These are phyloP conservation scores for Leptocoma aspasia DNA, from an alignment of 2,113 vertebrate genomes.

Conservation along the genomic window DNA sequence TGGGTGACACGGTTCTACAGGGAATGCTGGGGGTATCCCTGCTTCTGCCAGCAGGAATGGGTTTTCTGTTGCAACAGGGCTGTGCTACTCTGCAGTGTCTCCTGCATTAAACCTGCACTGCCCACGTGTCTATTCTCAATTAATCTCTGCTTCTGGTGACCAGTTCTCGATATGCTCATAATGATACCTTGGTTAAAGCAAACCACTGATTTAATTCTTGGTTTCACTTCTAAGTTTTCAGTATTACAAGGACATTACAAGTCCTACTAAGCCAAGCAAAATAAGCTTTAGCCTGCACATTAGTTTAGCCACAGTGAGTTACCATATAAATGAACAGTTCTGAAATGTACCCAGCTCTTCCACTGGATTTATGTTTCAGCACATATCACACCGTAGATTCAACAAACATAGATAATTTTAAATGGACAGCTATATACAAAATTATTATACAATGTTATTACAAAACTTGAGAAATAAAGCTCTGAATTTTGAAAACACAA, in stretches of 20 bases:
- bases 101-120: neutral
- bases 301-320: constrained; percentile 1
- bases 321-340: constrained; percentile 25
- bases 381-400: neutral
- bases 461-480: constrained; percentile 47
- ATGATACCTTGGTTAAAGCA: constrained; percentile 5
- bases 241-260: neutral
- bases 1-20: neutral
- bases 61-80: neutral
- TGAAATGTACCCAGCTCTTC: constrained; percentile 3
- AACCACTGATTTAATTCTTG: constrained; percentile 41
- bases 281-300: constrained; percentile 27
- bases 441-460: constrained; percentile 51
- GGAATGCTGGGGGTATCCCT: neutral
- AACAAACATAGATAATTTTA: constrained; percentile 17
- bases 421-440: constrained; percentile 54
- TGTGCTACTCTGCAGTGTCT: neutral
- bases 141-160: neutral
- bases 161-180: neutral
- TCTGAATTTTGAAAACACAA: constrained; percentile 15
- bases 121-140: rapidly evolving
- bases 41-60: neutral
- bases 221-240: neutral
- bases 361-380: constrained; percentile 29
- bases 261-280: constrained; percentile 29